Evolutionary conservation across 2,113 vertebrate genomes (phyloP), one percentile per base, ranked within the genome.

Genomic region (Rhynchomys soricoides): DNA sequence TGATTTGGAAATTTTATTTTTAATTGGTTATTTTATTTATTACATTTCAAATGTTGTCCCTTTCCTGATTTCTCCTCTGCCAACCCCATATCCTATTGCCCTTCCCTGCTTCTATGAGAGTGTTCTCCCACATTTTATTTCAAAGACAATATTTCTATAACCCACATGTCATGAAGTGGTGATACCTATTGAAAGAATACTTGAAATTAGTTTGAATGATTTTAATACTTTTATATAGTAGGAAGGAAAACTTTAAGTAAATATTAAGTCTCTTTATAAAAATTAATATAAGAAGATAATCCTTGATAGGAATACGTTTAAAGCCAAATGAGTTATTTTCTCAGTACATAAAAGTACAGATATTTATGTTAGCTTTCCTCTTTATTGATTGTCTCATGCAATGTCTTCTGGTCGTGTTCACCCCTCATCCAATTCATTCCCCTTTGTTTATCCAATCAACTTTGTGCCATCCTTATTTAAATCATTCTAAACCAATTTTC

Each of bases 251-350:
- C 5, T 83, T 89, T 43, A 88, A 86, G 34, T 62, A 19, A 90
- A 74, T 45, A 90, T 73, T 88, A 55, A 91, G 75, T 92, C 2
- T 26, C 0, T 83, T 85, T 71, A 73, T 45, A 95, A 91, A 92
- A 78, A 88, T 50, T 74, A 19, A 31, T 77, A 87, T 71, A 43
- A 86, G 22, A 86, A 37, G 45, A 0, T 91, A 89, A 82, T 22
- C 5, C 0, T 59, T 68, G 34, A 77, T 59, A 85, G 1, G 0
- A 83, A 6, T 73, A 59, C 55, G 48, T 59, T 93, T 29, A 55
- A 55, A 87, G 45, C 55, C 34, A 93, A 93, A 52, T 66, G 34
- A 37, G 22, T 83, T 7, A 57, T 48, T 77, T 91, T 31, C 91
- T 40, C 71, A 48, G 64, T 24, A 81, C 19, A 77, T 71, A 93